A percentile compares a stretch with the other conserved stretches of the same genome.
phyloP scores from a whole-genome alignment of 1,140 invertebrate species.

The Asbolus verrucosus region DNA sequence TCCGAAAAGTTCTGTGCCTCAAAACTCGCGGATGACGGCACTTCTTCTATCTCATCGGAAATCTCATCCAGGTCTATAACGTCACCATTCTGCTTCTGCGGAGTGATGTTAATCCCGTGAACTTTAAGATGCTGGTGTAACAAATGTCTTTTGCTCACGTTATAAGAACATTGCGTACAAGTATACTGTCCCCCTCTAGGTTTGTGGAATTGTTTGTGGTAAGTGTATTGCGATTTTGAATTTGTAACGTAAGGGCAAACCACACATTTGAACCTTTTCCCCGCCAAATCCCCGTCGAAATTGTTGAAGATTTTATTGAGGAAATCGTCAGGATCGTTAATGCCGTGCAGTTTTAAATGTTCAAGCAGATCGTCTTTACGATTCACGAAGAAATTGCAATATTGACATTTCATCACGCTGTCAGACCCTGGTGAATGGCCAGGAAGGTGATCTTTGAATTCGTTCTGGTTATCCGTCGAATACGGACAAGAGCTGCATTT shows the following conservation, averaged over 20 bases:
- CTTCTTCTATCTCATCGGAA: slow-evolving; percentile 61
- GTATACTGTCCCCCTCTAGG: slow-evolving; percentile 79
- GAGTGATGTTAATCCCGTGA: slow-evolving; percentile 72
- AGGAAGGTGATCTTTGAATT: slow-evolving; percentile 77
- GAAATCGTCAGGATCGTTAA: slow-evolving; percentile 56
- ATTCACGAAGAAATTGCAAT: slow-evolving; percentile 82
- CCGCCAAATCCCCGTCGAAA: slow-evolving; percentile 49
- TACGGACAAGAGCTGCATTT: slow-evolving; percentile 83
- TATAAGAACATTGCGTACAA: slow-evolving; percentile 85
- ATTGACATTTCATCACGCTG: slow-evolving; percentile 82
- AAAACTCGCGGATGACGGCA: slow-evolving; percentile 45
- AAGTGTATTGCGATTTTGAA: slow-evolving; percentile 85
- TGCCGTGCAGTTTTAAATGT: slow-evolving; percentile 61
- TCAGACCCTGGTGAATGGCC: slow-evolving; percentile 79
- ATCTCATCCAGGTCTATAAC: slow-evolving; percentile 61
- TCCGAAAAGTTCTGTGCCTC: slow-evolving; percentile 62
- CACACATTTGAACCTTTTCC: slow-evolving; percentile 76
- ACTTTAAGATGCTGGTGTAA: slow-evolving; percentile 83
- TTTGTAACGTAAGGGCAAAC: slow-evolving; percentile 85
- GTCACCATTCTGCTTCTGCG: slow-evolving; percentile 60
- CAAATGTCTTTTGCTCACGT: slow-evolving; percentile 82
- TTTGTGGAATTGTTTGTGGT: slow-evolving; percentile 88
- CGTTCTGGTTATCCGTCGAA: slow-evolving; percentile 72
- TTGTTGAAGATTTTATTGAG: slow-evolving; percentile 47
- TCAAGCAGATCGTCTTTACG: slow-evolving; percentile 62